Base-by-base conservation (phyloP, 2,113 vertebrate species). In the Burhinus bistriatus region DNA sequence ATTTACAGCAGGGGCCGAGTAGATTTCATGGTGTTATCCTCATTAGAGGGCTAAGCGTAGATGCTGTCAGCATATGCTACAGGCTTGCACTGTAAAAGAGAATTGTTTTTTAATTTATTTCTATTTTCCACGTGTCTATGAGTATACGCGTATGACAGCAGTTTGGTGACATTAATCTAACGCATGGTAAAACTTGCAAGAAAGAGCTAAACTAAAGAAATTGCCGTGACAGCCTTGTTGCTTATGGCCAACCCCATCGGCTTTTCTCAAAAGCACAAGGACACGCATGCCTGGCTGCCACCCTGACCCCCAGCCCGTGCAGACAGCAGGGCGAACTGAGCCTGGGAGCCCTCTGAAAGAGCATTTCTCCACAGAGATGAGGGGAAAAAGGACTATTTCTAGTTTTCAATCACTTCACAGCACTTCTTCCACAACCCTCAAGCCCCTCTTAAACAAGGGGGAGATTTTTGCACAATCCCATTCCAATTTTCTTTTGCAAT, bases 81-180 rank as follows among this genome's bases (percentile, higher is more conserved):
- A 44, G 29, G 26, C 19, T 12, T 61, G 49, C 55, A 42, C 32
- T n/a, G 18, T 4, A 25, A 26, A 70, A 61, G 7, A 59, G 26
- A 78, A 72, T 0, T 40, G 30, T 0, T 7, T 64, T 52, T 55
- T 27, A 12, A 32, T 11, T 25, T 22, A 40, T 45, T 47, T 38
- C 0, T 38, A 79, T 69, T n/a, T 49, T 18, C 49, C 64, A 49
- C 25, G 4, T 8, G 5, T 7, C 3, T 7, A 6, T 1, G 54
- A 44, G 17, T 6, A 18, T 14, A 4, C 1, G 16, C 3, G 2
- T 2, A 9, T 0, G 8, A 23, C n/a, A 72, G 17, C 4, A 25
- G 45, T 14, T 13, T 4, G 40, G 27, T 23, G 23, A 47, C 78
- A 47, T 54, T 44, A 20, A 27, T 26, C 27, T 36, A 21, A 26